These are phyloP conservation scores for Anabacerthia variegaticeps DNA, from an alignment of 2,797 vertebrate genomes.

Conservation along the genomic window DNA sequence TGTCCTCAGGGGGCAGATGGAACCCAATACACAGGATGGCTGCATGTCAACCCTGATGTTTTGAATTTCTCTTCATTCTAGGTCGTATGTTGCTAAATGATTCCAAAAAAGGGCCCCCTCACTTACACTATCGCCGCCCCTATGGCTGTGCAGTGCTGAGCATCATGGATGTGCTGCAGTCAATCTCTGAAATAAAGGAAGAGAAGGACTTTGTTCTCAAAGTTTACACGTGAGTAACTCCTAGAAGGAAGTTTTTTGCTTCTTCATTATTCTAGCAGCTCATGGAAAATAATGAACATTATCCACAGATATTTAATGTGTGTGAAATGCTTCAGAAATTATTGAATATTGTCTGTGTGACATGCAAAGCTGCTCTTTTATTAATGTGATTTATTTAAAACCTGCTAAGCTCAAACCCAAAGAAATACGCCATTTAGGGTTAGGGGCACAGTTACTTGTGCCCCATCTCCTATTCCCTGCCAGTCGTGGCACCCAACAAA, in stretches of 20 bases:
- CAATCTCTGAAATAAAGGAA: conserved; percentile 94
- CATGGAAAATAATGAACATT: not conserved
- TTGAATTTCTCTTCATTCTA: conserved; percentile 37
- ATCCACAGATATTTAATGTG: not conserved
- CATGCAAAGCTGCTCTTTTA: not conserved
- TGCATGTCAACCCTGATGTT: not conserved
- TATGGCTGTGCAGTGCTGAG: conserved; percentile 97
- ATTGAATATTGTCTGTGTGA: not conserved
- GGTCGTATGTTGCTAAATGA: conserved; percentile 98
- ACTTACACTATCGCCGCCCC: conserved; percentile 92
- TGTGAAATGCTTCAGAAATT: not conserved
- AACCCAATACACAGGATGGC: not conserved
- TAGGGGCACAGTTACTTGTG: too few species aligned
- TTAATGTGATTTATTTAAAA: not conserved
- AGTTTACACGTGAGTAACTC: conserved; percentile 94
- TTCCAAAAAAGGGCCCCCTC: conserved; percentile 95
- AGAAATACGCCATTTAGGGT: too few species aligned
- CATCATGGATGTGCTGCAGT: conserved; percentile 94
- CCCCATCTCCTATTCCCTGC: not conserved
- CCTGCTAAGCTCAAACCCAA: not conserved
- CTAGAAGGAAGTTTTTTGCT: not conserved
- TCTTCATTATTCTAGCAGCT: not conserved
- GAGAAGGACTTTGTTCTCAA: conserved; percentile 99
- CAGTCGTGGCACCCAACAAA: not conserved
- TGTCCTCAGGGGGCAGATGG: not conserved